A percentile compares a stretch with the other conserved stretches of the same genome.
Conservation (phyloP, 1,140 invertebrate species). For the Bombus huntii region DNA sequence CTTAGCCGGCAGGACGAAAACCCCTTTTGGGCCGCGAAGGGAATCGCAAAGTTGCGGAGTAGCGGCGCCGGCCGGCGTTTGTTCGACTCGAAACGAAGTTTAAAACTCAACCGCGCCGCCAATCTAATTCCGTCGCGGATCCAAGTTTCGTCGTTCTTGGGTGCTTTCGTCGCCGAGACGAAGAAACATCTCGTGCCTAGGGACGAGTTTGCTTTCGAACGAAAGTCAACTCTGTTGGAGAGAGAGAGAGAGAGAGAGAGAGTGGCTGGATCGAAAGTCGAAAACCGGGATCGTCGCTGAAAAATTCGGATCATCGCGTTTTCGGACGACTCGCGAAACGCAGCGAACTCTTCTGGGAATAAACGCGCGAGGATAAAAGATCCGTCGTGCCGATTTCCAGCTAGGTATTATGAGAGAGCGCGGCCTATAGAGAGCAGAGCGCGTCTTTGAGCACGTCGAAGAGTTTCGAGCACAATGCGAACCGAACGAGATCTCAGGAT, state of each 20-base stretch:
- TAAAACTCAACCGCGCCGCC: constrained; percentile 62
- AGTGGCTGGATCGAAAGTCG: not conserved
- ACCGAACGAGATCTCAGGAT: constrained; percentile 43
- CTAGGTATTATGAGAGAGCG: constrained; percentile 22
- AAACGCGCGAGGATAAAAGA: not conserved
- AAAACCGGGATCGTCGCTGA: not conserved
- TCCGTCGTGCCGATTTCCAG: not conserved
- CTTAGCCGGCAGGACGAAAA: constrained; percentile 58
- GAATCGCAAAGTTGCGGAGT: constrained; percentile 61
- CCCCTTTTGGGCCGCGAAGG: constrained; percentile 57
- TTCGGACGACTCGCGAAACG: too few relatives aligned
- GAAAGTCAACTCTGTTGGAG: not conserved
- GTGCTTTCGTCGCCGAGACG: not conserved
- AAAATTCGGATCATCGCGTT: too few relatives aligned
- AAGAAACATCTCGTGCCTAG: not conserved
- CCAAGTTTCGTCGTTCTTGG: constrained; percentile 9
- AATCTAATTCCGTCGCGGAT: constrained; percentile 35
- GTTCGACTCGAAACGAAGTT: constrained; percentile 70
- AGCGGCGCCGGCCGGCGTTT: constrained; percentile 38
- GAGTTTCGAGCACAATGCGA: constrained; percentile 46
- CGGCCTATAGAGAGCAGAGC: not conserved
- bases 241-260: not conserved
- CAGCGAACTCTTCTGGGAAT: too few relatives aligned
- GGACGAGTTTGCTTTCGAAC: not conserved
- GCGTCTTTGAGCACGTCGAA: not conserved